These are phyloP conservation scores for Ornithoptera alexandrae DNA, from an alignment of 2,888 invertebrate species.

Conservation along the genomic window DNA sequence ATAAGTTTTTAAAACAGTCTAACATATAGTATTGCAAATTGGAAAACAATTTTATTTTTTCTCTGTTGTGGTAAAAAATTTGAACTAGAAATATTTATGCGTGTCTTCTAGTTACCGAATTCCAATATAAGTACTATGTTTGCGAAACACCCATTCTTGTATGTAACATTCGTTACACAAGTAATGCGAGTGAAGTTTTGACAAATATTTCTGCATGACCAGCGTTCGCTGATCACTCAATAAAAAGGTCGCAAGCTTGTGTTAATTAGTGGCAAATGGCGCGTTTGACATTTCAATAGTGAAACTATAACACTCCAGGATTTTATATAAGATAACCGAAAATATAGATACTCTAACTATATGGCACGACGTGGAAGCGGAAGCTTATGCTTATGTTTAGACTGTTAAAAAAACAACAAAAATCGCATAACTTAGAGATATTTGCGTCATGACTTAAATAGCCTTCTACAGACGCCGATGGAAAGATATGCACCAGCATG, in stretches of 20 bases:
- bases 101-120: too few species aligned
- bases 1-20: too few species aligned
- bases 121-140: not conserved
- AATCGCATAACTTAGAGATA: too few species aligned
- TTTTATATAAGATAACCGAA: not conserved
- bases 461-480: too few species aligned
- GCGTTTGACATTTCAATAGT: slow-evolving; percentile 56
- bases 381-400: too few species aligned
- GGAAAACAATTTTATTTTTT: too few species aligned
- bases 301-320: slow-evolving; percentile 30
- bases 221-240: slow-evolving; percentile 53
- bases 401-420: too few species aligned
- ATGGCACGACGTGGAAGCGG: too few species aligned
- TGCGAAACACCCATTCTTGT: not conserved
- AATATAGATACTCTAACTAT: too few species aligned
- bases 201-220: slow-evolving; percentile 63
- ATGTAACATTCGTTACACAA: slow-evolving; percentile 29
- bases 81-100: not conserved
- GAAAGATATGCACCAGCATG: too few species aligned
- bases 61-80: not conserved
- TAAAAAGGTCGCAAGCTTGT: slow-evolving; percentile 54
- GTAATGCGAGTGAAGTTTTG: slow-evolving; percentile 44
- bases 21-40: too few species aligned
- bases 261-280: slow-evolving; percentile 57
- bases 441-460: too few species aligned